phyloP scores from a whole-genome alignment of 2,888 invertebrate genomes.

The Mechanitis mazaeus region DNA sequence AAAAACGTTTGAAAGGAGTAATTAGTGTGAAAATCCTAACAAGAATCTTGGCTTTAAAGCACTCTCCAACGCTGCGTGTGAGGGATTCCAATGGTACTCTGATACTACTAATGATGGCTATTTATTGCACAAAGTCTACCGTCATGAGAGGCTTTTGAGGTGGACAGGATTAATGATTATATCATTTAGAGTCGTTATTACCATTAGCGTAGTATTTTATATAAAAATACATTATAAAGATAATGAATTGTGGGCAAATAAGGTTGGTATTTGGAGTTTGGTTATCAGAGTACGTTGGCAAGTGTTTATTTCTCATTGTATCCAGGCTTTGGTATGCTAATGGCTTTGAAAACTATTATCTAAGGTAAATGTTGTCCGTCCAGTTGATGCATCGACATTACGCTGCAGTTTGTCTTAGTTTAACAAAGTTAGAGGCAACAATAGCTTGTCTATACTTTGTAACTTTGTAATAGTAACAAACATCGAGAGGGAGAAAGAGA shows the following conservation, averaged over 20 bases:
- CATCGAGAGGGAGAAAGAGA: too few relatives aligned
- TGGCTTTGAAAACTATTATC: conserved; percentile 4
- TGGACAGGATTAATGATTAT: conserved; percentile 15
- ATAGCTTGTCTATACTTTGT: background rate
- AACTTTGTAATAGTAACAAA: too few relatives aligned
- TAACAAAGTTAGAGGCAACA: background rate
- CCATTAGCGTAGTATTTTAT: too few relatives aligned
- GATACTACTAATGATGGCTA: conserved; percentile 50
- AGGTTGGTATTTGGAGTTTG: too few relatives aligned
- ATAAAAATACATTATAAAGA: too few relatives aligned
- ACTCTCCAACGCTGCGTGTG: conserved; percentile 31
- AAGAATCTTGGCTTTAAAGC: conserved; percentile 39
- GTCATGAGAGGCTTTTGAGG: conserved; percentile 16
- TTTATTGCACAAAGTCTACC: conserved; percentile 41
- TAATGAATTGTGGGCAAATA: too few relatives aligned
- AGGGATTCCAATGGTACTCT: conserved; percentile 38
- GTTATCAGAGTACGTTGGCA: too few relatives aligned
- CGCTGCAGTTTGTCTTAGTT: background rate
- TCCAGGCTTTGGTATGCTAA: conserved; percentile 11
- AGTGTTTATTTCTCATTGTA: background rate
- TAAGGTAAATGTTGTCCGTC: conserved; percentile 3
- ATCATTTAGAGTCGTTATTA: background rate
- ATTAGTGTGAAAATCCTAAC: conserved; percentile 54
- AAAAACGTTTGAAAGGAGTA: conserved; percentile 36
- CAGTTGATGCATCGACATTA: background rate